Conservation (phyloP, 2,888 invertebrate genomes). For the Oscheius sp. region DNA sequence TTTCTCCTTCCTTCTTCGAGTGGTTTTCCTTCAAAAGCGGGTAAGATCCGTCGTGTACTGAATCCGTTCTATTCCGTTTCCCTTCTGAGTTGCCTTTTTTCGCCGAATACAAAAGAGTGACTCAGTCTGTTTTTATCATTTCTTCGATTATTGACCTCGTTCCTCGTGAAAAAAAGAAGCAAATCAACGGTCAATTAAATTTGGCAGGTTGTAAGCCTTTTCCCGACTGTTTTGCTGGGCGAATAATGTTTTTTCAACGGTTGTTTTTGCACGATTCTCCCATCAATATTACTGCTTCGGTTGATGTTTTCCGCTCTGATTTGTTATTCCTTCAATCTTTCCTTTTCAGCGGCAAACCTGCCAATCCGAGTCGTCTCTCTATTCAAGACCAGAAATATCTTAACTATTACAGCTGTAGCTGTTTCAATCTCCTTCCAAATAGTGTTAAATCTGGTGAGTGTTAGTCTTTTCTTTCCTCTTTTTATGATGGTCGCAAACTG, state of each 20-base stretch:
- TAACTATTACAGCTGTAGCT: conserved; percentile 47
- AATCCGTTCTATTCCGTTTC: not conserved
- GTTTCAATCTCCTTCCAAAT: conserved; percentile 48
- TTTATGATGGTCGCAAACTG: conserved; percentile 6
- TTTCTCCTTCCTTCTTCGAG: not conserved
- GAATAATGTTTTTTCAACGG: not conserved
- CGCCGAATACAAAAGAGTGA: conserved; percentile 3
- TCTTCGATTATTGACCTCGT: not conserved
- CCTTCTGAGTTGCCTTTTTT: not conserved
- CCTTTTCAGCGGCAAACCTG: conserved; percentile 43
- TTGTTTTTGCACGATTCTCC: not conserved
- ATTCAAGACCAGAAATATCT: conserved; percentile 43
- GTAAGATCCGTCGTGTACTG: not conserved
- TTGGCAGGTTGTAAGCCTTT: too few species aligned
- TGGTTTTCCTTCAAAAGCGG: not conserved
- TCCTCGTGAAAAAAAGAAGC: not conserved
- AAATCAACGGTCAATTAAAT: too few species aligned
- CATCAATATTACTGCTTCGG: too few species aligned
- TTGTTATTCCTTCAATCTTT: too few species aligned
- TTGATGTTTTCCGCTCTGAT: too few species aligned
- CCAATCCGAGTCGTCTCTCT: conserved; percentile 37
- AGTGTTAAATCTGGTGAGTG: conserved; percentile 38
- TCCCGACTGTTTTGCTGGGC: too few species aligned
- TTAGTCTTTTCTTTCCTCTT: not conserved
- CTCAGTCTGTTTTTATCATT: not conserved